phyloP scores from a whole-genome alignment of 2,888 invertebrate genomes.

The Nemotelus pantherinus region DNA sequence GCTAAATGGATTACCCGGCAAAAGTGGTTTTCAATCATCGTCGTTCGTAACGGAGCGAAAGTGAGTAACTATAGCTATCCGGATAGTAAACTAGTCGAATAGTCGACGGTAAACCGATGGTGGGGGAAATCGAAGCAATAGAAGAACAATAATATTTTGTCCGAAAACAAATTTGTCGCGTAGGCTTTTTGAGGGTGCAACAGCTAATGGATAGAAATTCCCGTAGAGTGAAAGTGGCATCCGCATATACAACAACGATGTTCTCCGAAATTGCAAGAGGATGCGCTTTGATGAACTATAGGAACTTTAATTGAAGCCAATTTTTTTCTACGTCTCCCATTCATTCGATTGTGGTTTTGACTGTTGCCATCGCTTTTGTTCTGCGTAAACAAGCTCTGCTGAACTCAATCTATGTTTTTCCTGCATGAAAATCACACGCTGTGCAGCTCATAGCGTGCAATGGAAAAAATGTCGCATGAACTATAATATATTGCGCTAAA shows the following conservation, averaged over 20 bases:
- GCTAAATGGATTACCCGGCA: constrained; percentile 37
- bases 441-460: constrained; percentile 14
- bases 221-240: not conserved
- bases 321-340: constrained; percentile 8
- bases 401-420: not conserved
- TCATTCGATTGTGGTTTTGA: not conserved
- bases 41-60: too few species aligned
- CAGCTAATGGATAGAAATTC: constrained; percentile 21
- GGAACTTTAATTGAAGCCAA: constrained; percentile 35
- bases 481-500: constrained; percentile 23
- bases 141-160: constrained; percentile 16
- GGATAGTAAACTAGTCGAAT: not conserved
- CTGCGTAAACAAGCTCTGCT: too few species aligned
- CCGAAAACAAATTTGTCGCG: constrained; percentile 27
- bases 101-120: not conserved
- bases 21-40: constrained; percentile 42
- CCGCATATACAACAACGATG: not conserved
- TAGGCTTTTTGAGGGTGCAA: constrained; percentile 18
- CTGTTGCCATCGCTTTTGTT: constrained; percentile 18
- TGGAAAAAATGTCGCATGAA: constrained; percentile 17
- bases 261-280: constrained; percentile 4
- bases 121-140: not conserved
- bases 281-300: constrained; percentile 7
- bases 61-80: too few species aligned
- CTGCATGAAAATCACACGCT: constrained; percentile 18